Percentiles rank a stretch among this genome's conserved stretches.
These are phyloP conservation scores for Crocallis elinguaria DNA, from an alignment of 2,888 invertebrate genomes.

Conservation along the genomic window DNA sequence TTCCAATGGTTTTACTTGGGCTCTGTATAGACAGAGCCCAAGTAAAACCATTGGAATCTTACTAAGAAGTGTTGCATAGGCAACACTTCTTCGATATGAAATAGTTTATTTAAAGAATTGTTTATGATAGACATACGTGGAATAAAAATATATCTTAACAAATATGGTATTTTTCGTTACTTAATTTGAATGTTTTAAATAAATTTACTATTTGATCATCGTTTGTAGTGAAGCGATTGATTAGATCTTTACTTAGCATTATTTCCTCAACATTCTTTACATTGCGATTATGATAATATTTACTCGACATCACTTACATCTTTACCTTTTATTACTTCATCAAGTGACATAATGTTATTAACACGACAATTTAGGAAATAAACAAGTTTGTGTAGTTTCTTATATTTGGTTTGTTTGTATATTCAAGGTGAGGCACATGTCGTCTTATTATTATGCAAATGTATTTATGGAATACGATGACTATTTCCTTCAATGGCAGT, in stretches of 20 bases:
- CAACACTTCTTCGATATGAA: too few relatives aligned
- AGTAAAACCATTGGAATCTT: constrained; percentile 54
- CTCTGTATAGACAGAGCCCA: too few relatives aligned
- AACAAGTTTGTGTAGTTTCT: constrained; percentile 14
- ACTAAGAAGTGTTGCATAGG: too few relatives aligned
- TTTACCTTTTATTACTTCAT: constrained; percentile 6
- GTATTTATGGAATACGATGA: constrained; percentile 33
- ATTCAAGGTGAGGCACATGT: constrained; percentile 48
- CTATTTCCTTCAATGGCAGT: constrained; percentile 46
- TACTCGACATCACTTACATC: background rate
- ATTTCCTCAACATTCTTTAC: background rate
- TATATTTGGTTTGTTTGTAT: constrained; percentile 29
- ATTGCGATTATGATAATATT: background rate
- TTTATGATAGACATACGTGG: too few relatives aligned
- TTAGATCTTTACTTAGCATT: constrained; percentile 1
- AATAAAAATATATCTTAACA: too few relatives aligned
- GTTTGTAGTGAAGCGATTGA: background rate
- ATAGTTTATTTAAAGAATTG: too few relatives aligned
- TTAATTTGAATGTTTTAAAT: too few relatives aligned
- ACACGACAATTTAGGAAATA: constrained; percentile 6
- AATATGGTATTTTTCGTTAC: too few relatives aligned
- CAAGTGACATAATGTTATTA: constrained; percentile 9
- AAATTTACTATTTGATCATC: constrained; percentile 11
- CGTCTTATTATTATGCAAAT: constrained; percentile 50
- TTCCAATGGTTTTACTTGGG: constrained; percentile 51